A percentile compares a stretch with the other conserved stretches of the same genome.
phyloP scores from a whole-genome alignment of 30 jellyfish, hydroid and myxozoan species.

The Aurelia aurita complex sp. Pacific region DNA sequence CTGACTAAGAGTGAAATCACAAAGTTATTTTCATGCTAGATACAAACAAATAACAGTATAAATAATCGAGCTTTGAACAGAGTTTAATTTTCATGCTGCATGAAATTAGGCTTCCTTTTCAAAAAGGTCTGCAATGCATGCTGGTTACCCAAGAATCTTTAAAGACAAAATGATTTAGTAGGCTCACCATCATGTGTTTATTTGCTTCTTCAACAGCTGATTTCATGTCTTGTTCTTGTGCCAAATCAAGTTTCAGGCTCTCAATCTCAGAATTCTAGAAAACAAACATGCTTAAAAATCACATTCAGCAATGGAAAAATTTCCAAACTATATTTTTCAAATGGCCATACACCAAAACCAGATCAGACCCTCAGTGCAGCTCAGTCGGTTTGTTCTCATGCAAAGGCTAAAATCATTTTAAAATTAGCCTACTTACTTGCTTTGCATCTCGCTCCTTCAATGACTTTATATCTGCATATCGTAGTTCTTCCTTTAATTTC shows the following conservation, averaged over 20 bases:
- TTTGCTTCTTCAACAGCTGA: constrained; percentile 70
- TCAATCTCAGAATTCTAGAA: constrained; percentile 61
- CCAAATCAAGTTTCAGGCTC: constrained; percentile 31
- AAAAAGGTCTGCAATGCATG: no score
- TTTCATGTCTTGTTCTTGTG: constrained; percentile 52
- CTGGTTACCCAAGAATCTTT: no score
- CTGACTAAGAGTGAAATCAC: no score
- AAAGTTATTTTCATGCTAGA: no score
- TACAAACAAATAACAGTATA: no score
- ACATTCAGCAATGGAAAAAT: no score
- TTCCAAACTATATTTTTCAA: no score
- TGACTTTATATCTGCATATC: constrained; percentile 90
- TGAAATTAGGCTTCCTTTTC: no score
- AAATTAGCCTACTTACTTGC: constrained; percentile 49
- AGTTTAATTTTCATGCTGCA: no score
- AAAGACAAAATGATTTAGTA: no score
- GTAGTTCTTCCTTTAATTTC: constrained; percentile 86
- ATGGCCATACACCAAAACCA: background rate
- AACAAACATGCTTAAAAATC: background rate
- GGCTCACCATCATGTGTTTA: constrained; percentile 58
- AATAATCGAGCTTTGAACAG: no score
- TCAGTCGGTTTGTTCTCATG: no score
- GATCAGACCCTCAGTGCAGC: background rate
- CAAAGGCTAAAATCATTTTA: background rate
- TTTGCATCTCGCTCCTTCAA: constrained; percentile 88